These are phyloP conservation scores for Corythornis leucogaster DNA, from an alignment of 2,797 vertebrate genomes.

Conservation along the genomic window DNA sequence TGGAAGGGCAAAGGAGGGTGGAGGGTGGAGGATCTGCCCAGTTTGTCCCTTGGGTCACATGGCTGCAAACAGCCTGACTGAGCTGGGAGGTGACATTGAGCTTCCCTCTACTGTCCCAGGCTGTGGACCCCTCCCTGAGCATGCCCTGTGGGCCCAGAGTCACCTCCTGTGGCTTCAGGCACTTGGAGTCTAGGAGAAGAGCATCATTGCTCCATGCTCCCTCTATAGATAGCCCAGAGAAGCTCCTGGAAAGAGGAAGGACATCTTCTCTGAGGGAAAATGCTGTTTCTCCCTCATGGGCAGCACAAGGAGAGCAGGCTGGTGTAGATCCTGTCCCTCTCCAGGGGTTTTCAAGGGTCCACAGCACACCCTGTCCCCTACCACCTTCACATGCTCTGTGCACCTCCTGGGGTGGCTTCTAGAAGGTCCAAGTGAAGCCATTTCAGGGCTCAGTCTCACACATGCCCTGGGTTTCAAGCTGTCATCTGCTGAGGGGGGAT, in stretches of 20 bases:
- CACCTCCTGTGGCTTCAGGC: background rate
- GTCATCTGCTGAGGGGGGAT: background rate
- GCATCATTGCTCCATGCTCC: background rate
- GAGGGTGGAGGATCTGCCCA: background rate
- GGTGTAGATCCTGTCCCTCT: background rate
- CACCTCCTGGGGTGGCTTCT: background rate
- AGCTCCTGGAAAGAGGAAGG: background rate
- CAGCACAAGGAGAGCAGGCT: background rate
- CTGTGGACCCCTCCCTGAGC: background rate
- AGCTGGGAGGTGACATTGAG: background rate
- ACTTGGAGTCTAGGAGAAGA: background rate
- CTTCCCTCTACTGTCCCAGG: background rate
- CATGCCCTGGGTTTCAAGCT: background rate
- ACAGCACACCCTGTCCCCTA: background rate
- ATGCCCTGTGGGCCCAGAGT: background rate
- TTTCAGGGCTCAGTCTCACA: background rate
- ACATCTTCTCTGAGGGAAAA: background rate
- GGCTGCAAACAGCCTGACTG: background rate
- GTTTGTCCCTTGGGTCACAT: background rate
- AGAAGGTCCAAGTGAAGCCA: background rate
- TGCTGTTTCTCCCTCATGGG: background rate
- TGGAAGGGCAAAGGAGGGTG: background rate
- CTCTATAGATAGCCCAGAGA: background rate
- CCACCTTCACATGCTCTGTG: background rate
- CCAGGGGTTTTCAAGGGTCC: background rate